These are phyloP conservation scores for Caenorhabditis sulstoni DNA, from an alignment of 2,888 invertebrate genomes.

Conservation along the genomic window DNA sequence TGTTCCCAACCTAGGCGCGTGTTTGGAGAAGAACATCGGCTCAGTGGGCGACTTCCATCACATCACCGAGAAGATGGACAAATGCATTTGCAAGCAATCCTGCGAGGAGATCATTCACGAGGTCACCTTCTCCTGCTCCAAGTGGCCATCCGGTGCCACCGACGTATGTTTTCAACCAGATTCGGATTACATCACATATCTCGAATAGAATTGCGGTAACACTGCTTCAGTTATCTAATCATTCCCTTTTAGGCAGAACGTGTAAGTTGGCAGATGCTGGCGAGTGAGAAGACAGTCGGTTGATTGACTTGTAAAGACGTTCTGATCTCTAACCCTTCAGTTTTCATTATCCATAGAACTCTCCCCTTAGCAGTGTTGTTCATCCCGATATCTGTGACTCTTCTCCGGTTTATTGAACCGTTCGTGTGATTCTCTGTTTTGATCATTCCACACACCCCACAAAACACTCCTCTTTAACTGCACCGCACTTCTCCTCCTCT, in stretches of 20 bases:
- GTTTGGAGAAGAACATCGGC: slow-evolving; percentile 69
- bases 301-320: slow-evolving; percentile 22
- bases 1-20: slow-evolving; percentile 56
- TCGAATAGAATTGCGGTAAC: slow-evolving; percentile 9
- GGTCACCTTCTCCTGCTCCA: slow-evolving; percentile 70
- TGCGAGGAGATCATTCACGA: slow-evolving; percentile 68
- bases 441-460: not conserved
- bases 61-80: slow-evolving; percentile 68
- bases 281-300: slow-evolving; percentile 42
- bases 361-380: slow-evolving; percentile 49
- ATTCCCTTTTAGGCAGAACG: slow-evolving; percentile 53
- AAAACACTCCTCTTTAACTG: not conserved
- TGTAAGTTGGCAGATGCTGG: slow-evolving; percentile 48
- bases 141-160: slow-evolving; percentile 75
- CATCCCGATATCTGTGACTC: not conserved
- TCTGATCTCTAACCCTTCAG: slow-evolving; percentile 31
- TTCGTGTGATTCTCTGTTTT: not conserved
- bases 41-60: slow-evolving; percentile 72
- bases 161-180: slow-evolving; percentile 64
- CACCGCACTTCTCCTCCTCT: slow-evolving; percentile 25
- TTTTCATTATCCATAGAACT: slow-evolving; percentile 10
- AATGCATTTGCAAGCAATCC: slow-evolving; percentile 69
- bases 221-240: slow-evolving; percentile 30
- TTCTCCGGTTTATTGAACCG: not conserved
- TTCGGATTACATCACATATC: not conserved